Base-by-base conservation (phyloP, 2,888 invertebrate genomes). In the Bembecia ichneumoniformis region DNA sequence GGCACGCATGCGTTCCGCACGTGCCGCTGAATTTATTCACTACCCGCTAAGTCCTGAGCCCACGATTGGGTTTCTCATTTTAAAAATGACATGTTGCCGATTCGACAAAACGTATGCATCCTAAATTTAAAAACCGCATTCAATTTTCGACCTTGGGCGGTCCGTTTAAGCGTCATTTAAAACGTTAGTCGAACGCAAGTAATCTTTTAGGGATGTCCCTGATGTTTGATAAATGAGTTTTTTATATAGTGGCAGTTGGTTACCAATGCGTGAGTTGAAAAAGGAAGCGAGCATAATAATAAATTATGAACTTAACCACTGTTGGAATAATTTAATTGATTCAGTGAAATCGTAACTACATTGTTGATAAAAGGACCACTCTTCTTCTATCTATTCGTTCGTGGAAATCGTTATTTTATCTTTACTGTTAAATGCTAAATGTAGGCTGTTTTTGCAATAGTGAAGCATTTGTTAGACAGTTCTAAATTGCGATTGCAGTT, bases 1-100 rank as follows among this genome's bases (percentile, higher is more conserved):
- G 49, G 9, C 63, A 58, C 68, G 64, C 71, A 59, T 59, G 71
- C 68, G 70, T 53, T 53, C 51, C 59, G 51, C 73, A 74, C 75
- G 75, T 76, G 77, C 52, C 65, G 35, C 46, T 48, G 50, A 44
- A 44, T 44, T 16, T 40, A 40, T 40, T 44, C 16, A 44, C 44
- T 13, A 44, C 44, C 16, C 11, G 44, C 28, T 44, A 44, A 9
- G 11, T 16, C 15, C 16, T 16, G 1, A 16, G 16, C 16, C 44
- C 44, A 14, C 16, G 17, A 44, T 14, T 44, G 13, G 17, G 44
- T 44, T 15, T 14, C 40, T 40, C 40, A 40, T 40, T 40, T 40
- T 40, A 13, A 40, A 40, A 40, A 40, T 40, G 40, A 14, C 14
- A 11, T 13, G 40, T 13, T 40, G 40, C n/a, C n/a, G 2, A n/a